Evolutionary conservation across 2,113 vertebrate genomes (phyloP), one percentile per base, ranked within the genome.

Genomic region (Leucoraja erinaceus): DNA sequence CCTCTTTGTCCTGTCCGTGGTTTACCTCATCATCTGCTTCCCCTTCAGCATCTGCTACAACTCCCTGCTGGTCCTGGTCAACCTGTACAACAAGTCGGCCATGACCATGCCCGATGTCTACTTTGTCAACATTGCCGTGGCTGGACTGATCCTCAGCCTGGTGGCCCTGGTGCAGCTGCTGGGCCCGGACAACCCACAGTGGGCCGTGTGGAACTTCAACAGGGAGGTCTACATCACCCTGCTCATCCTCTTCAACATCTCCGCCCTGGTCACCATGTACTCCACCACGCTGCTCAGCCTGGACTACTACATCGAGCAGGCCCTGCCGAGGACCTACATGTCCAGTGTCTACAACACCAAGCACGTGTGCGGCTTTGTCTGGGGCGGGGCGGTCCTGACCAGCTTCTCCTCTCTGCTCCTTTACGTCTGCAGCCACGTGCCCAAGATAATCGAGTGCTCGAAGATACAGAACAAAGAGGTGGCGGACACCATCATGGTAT

Each of bases 21-120:
- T 99, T 97, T 98, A 98, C 97, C 97, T 99, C 97, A 96, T 97
- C 5, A 94, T 98, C 76, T 98, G 98, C 81, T 98, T 99, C 94
- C 99, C 99, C 0, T 81, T 99, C n/a, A 97, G 98, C 90, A 96
- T 99, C 70, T 98, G 97, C 95, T 99, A 98, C 96, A 99, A 98
- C 0, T 95, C 96, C 70, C 96, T 99, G 95, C 95, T 99, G 95
- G 97, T 99, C 33, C 96, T 97, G 70, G 99, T 97, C 90, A 99
- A 99, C 95, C 97, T 99, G 93, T 97, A 96, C 93, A 98, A 98
- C 96, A 98, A 98, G 94, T 96, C 97, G 38, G 97, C 97, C 63
- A 98, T 99, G 98, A 99, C 98, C 61, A 99, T 99, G 98, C 99
- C 98, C 0, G 99, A 99, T 0, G 98, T 99, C 93, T 99, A 99